Percentiles rank a stretch among this genome's conserved stretches.
phyloP scores from a whole-genome alignment of 1,140 invertebrate genomes.

The Drosophila pandora region DNA sequence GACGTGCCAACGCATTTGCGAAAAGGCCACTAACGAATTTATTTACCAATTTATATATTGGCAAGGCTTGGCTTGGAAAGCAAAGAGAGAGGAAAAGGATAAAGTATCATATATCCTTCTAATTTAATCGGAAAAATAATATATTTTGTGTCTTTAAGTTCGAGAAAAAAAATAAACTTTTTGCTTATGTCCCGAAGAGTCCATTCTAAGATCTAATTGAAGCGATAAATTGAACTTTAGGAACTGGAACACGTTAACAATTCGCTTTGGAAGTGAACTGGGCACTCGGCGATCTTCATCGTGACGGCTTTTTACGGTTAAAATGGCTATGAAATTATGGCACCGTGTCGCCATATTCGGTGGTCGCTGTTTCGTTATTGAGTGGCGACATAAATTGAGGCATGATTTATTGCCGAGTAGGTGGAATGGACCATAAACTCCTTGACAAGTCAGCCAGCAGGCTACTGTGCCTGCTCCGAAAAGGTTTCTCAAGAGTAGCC shows the following conservation, averaged over 20 bases:
- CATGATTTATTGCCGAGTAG: constrained; percentile 68
- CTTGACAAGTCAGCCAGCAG: constrained; percentile 51
- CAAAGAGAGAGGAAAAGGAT: background rate
- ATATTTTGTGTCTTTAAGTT: background rate
- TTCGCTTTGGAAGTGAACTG: constrained; percentile 42
- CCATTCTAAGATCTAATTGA: constrained; percentile 6
- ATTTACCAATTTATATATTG: constrained; percentile 29
- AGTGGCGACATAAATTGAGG: constrained; percentile 62
- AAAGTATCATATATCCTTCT: background rate
- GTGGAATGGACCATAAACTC: constrained; percentile 65
- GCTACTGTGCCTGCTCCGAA: constrained; percentile 28
- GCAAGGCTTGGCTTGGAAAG: background rate
- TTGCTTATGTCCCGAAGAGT: background rate
- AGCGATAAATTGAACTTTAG: constrained; percentile 22
- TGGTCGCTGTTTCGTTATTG: constrained; percentile 55
- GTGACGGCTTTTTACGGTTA: constrained; percentile 45
- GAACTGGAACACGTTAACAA: constrained; percentile 34
- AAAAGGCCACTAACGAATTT: constrained; percentile 29
- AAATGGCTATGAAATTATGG: constrained; percentile 63
- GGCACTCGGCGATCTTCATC: constrained; percentile 45
- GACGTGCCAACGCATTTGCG: constrained; percentile 67
- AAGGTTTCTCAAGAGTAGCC: constrained; percentile 24
- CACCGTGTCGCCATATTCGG: constrained; percentile 60
- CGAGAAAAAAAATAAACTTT: background rate
- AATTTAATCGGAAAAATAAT: background rate